These are phyloP conservation scores for Mobula hypostoma DNA, from an alignment of 2,113 vertebrate species.

Conservation along the genomic window DNA sequence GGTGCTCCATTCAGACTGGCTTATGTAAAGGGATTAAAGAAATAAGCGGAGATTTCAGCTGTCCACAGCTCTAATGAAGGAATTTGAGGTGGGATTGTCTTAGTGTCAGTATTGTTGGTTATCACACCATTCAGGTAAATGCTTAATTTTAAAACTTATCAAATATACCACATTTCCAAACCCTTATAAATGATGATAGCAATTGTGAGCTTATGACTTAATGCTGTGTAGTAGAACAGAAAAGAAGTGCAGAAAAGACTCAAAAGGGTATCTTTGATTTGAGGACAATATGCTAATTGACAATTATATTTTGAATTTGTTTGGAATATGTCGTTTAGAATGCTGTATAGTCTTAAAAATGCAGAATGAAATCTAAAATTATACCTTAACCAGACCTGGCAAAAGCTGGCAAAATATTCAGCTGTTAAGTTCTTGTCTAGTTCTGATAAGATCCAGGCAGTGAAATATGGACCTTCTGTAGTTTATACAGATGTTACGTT, in stretches of 20 bases:
- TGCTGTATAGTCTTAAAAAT: not conserved
- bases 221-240: not conserved
- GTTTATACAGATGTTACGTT: not conserved
- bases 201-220: not conserved
- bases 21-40: constrained; percentile 34
- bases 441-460: not conserved
- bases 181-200: not conserved
- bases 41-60: constrained; percentile 18
- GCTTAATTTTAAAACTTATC: not conserved
- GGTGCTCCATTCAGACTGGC: not conserved
- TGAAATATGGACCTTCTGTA: not conserved
- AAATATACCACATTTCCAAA: not conserved
- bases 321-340: not conserved
- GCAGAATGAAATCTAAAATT: not conserved
- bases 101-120: not conserved
- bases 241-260: not conserved
- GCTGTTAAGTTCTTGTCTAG: not conserved
- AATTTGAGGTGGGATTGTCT: constrained; percentile 1
- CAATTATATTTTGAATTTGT: not conserved
- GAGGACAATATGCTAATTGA: not conserved
- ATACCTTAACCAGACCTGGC: not conserved
- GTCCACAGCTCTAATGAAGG: not conserved
- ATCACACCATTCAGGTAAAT: constrained; percentile 7
- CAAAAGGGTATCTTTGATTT: not conserved
- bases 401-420: not conserved